These are phyloP conservation scores for Hestina assimilis DNA, from an alignment of 1,140 invertebrate species.

Conservation along the genomic window DNA sequence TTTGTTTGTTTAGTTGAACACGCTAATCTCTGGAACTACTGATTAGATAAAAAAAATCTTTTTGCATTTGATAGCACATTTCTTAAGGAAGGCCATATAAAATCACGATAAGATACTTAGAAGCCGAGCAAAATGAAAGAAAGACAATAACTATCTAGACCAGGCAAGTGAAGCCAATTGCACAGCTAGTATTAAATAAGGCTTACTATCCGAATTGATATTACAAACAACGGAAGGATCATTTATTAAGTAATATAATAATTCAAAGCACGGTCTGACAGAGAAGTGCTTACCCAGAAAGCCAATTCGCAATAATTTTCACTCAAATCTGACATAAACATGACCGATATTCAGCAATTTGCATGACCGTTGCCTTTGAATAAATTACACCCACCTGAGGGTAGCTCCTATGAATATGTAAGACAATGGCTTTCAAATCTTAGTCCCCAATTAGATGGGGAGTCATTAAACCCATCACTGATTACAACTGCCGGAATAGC, in stretches of 20 bases:
- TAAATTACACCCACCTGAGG: conserved; percentile 72
- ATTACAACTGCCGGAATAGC: conserved; percentile 35
- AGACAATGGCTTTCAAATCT: conserved; percentile 73
- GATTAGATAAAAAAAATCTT: too few species aligned
- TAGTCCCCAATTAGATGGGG: conserved; percentile 65
- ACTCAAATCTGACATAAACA: conserved; percentile 74
- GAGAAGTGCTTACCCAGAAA: conserved; percentile 30
- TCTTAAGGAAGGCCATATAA: too few species aligned
- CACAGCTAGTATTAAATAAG: too few species aligned
- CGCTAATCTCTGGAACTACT: too few species aligned
- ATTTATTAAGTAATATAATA: conserved; percentile 2
- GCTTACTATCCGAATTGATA: too few species aligned
- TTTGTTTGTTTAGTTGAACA: too few species aligned
- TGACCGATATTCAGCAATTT: conserved; percentile 77
- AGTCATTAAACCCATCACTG: conserved; percentile 68
- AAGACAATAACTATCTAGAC: too few species aligned
- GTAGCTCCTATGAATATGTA: conserved; percentile 74
- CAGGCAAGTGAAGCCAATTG: too few species aligned
- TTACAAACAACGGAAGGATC: too few species aligned
- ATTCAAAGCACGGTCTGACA: conserved; percentile 6
- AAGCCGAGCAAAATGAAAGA: too few species aligned
- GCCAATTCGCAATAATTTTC: conserved; percentile 73
- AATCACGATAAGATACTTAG: too few species aligned
- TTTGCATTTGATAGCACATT: too few species aligned
- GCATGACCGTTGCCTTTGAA: conserved; percentile 73